Evolutionary conservation across 53 echinoderm and acorn worm genomes (phyloP), one percentile per base, ranked within the genome.

Genomic region (Henricia sp.): DNA sequence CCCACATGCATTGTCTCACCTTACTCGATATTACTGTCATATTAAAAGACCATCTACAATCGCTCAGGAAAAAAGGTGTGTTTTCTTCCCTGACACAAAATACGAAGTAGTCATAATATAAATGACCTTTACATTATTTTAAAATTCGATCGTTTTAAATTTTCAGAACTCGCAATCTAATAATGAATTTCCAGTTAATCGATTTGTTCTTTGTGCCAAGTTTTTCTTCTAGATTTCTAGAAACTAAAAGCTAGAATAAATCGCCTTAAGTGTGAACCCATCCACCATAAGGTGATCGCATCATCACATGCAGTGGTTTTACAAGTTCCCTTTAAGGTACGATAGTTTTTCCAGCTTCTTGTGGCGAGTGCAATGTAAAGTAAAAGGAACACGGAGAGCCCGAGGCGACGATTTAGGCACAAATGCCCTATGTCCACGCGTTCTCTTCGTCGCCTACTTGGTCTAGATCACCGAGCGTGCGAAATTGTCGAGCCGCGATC

Each of bases 251-350:
- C 44, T 13, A 44, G 44, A 44, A 44, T 44, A 6, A 44, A 52
- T 20, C 73, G 30, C 55, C 53, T 0, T 12, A 16, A 19, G 76
- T 19, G 57, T 76, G 40, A 39, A 24, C 59, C 59, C 30, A 76
- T 76, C 59, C 57, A 76, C 58, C 44, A 43, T 29, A 26, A 76
- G 42, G 57, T 43, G 39, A 34, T 76, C 41, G 56, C 59, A 58
- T 76, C 76, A 76, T 37, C 76, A 76, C 58, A 40, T 76, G 76
- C n/a, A n/a, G 76, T 76, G 37, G 59, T 76, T 76, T 41, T 17
- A 36, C 41, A 76, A 76, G 54, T 19, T 39, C 29, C 23, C 41
- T 29, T 16, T n/a, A 42, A 16, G 17, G 59, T 58, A 40, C 29
- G 76, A 13, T 19, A n/a, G n/a, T 59, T 41, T 57, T 37, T 1